Evolutionary conservation across 2,113 vertebrate species (phyloP).

Genomic region (Campylomormyrus tamandua): DNA sequence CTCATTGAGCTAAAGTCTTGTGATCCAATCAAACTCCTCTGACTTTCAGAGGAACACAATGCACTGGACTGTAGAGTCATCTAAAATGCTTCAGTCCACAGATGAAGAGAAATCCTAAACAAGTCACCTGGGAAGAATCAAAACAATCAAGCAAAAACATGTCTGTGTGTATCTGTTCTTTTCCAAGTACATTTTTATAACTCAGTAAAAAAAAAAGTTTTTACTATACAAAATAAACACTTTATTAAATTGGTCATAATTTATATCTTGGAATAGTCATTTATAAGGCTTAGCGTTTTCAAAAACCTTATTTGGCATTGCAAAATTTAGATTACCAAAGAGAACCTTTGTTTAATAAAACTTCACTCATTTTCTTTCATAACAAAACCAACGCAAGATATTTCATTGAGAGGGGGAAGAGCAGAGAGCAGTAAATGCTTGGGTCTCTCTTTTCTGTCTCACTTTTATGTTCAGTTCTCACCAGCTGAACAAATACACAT

Average conservation of each 20-base stretch:
- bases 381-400: background rate
- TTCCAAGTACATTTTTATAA: background rate
- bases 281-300: background rate
- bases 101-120: background rate
- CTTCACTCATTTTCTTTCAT: background rate
- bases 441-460: background rate
- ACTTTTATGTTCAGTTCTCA: conserved; percentile 7
- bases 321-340: background rate
- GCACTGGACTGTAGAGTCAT: background rate
- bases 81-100: background rate
- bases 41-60: background rate
- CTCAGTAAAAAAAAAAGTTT: background rate
- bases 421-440: background rate
- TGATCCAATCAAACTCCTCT: background rate
- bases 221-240: background rate
- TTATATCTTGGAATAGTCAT: background rate
- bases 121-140: background rate
- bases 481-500: background rate
- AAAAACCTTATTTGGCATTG: background rate
- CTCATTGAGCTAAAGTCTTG: background rate
- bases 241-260: background rate
- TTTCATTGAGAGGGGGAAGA: background rate
- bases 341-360: background rate
- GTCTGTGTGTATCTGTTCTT: background rate
- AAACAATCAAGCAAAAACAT: background rate